phyloP scores from a whole-genome alignment of 2,888 invertebrate genomes.

The Scaptomyza polygonia region DNA sequence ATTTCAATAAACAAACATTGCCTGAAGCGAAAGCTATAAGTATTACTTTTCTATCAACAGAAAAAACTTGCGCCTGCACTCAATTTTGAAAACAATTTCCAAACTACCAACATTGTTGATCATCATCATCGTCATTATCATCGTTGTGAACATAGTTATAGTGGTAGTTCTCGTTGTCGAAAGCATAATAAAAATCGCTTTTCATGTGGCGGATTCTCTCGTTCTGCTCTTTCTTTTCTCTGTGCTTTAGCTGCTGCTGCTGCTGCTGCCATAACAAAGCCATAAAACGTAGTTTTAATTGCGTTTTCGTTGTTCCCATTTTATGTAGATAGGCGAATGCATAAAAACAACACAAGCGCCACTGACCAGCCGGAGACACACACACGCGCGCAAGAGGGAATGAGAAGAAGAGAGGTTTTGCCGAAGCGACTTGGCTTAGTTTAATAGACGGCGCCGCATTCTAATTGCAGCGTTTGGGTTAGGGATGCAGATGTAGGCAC shows the following conservation, averaged over 20 bases:
- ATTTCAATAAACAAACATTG: conserved; percentile 69
- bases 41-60: conserved; percentile 72
- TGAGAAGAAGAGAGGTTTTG: background rate
- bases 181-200: conserved; percentile 80
- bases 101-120: conserved; percentile 40
- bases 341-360: conserved; percentile 74
- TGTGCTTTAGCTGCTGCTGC: conserved; percentile 21
- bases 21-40: conserved; percentile 37
- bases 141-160: conserved; percentile 43
- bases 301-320: conserved; percentile 84
- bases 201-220: conserved; percentile 63
- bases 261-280: conserved; percentile 79
- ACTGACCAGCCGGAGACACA: conserved; percentile 40
- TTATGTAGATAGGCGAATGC: conserved; percentile 78
- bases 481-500: conserved; percentile 68
- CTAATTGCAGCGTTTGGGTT: conserved; percentile 61
- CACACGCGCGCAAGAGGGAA: too few relatives aligned
- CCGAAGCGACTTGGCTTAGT: conserved; percentile 37
- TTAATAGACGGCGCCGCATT: conserved; percentile 77
- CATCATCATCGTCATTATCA: conserved; percentile 33
- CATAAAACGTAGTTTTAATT: conserved; percentile 84
- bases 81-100: conserved; percentile 62
- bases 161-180: conserved; percentile 40
- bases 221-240: background rate
- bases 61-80: conserved; percentile 46